These are phyloP conservation scores for Anniella stebbinsi DNA, from an alignment of 2,797 vertebrate species.

Conservation along the genomic window DNA sequence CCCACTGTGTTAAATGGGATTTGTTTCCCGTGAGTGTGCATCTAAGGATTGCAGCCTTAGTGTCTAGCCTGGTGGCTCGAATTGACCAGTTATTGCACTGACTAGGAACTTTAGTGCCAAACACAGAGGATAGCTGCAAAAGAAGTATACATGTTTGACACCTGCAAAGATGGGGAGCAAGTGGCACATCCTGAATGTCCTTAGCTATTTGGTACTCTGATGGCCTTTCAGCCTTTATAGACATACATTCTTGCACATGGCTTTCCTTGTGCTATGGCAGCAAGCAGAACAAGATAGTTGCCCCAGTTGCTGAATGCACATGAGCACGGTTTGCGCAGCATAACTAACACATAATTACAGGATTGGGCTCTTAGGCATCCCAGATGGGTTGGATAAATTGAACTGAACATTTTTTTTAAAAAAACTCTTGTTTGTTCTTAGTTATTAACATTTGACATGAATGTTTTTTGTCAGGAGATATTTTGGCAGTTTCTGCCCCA, in stretches of 20 bases:
- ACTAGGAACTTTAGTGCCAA: not conserved
- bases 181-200: not conserved
- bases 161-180: not conserved
- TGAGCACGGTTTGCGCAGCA: not conserved
- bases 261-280: not conserved
- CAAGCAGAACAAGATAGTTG: not conserved
- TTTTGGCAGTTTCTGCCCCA: slow-evolving; percentile 24
- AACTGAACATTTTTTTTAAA: slow-evolving; percentile 48
- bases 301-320: not conserved
- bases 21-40: not conserved
- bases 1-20: not conserved
- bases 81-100: not conserved
- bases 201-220: not conserved
- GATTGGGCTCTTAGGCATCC: slow-evolving; percentile 19
- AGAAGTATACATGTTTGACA: slow-evolving; percentile 2
- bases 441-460: slow-evolving; percentile 40
- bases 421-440: slow-evolving; percentile 29
- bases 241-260: not conserved
- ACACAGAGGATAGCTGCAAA: too few relatives aligned
- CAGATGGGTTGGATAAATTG: slow-evolving; percentile 51
- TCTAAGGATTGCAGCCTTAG: not conserved
- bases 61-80: not conserved
- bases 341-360: slow-evolving; percentile 18
- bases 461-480: slow-evolving; percentile 37
- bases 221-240: not conserved